Percentiles rank a stretch among this genome's conserved stretches.
Conservation (phyloP, 2,888 invertebrate species). For the Ramazzottius varieornatus region DNA sequence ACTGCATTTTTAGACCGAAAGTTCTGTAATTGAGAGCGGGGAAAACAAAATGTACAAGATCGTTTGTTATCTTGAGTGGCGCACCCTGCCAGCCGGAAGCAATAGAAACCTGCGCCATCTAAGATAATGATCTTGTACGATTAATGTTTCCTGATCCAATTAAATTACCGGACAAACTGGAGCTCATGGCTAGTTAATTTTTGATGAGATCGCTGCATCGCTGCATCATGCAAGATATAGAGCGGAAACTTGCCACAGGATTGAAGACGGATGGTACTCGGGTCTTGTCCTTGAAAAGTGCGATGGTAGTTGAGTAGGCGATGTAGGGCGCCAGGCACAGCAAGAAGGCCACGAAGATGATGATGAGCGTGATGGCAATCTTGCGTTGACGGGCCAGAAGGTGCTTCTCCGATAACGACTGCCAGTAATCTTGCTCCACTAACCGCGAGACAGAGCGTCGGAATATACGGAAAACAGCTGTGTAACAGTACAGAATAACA, state of each 20-base stretch:
- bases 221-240: too few relatives aligned
- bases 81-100: too few relatives aligned
- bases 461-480: neutral
- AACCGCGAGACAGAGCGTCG: neutral
- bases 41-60: too few relatives aligned
- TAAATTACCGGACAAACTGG: too few relatives aligned
- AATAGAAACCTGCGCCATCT: too few relatives aligned
- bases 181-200: too few relatives aligned
- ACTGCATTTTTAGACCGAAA: too few relatives aligned
- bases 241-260: neutral
- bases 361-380: neutral
- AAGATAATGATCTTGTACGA: too few relatives aligned
- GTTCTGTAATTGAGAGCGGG: too few relatives aligned
- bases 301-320: neutral
- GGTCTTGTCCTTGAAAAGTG: neutral
- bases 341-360: neutral
- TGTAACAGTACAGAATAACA: neutral
- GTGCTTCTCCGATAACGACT: neutral
- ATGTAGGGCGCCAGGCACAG: neutral
- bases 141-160: too few relatives aligned
- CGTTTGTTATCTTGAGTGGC: too few relatives aligned
- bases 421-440: neutral
- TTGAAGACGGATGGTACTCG: neutral
- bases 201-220: too few relatives aligned
- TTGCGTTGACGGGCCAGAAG: neutral